phyloP scores from a whole-genome alignment of 2,888 invertebrate genomes.

The Caenorhabditis sp. region DNA sequence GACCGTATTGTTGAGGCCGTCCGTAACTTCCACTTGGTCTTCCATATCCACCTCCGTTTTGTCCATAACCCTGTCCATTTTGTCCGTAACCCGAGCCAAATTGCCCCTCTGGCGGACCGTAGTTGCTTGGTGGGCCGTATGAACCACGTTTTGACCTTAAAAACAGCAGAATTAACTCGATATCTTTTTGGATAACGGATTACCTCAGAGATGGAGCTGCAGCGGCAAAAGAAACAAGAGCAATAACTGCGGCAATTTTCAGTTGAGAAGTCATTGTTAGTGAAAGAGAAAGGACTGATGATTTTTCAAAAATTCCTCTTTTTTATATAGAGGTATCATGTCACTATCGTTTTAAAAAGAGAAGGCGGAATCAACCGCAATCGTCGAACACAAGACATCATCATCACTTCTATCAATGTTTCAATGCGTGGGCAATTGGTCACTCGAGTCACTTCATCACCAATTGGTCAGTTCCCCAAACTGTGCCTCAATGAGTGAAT shows the following conservation, averaged over 20 bases:
- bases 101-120: conserved; percentile 35
- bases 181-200: background rate
- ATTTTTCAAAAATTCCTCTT: conserved; percentile 22
- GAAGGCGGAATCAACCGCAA: conserved; percentile 35
- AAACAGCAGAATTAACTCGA: background rate
- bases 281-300: conserved; percentile 28
- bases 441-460: conserved; percentile 5
- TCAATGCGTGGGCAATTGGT: conserved; percentile 44
- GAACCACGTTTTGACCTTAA: conserved; percentile 49
- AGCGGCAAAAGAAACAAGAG: conserved; percentile 25
- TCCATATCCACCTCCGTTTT: conserved; percentile 45
- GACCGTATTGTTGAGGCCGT: conserved; percentile 36
- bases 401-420: conserved; percentile 36
- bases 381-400: conserved; percentile 57
- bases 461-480: conserved; percentile 46
- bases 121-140: conserved; percentile 57
- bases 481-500: conserved; percentile 27
- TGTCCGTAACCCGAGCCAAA: conserved; percentile 39
- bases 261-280: conserved; percentile 31
- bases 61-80: conserved; percentile 4
- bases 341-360: background rate
- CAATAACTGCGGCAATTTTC: conserved; percentile 16
- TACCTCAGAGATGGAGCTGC: conserved; percentile 39
- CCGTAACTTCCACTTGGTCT: conserved; percentile 53
- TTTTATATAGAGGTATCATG: conserved; percentile 42